These are phyloP conservation scores for Merluccius polli DNA, from an alignment of 2,797 vertebrate genomes.

Conservation along the genomic window DNA sequence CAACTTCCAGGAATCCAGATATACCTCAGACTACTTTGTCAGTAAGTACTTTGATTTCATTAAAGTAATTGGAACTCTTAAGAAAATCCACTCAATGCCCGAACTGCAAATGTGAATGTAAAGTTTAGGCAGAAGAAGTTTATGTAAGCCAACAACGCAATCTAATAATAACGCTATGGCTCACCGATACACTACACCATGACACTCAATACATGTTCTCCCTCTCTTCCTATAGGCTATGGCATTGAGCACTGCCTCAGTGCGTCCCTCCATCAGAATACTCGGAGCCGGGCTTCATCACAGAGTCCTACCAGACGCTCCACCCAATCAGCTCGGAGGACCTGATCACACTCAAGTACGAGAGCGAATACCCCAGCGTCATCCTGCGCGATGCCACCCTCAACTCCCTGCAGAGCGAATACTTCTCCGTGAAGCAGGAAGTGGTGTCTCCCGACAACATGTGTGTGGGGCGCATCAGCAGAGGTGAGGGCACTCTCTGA, in stretches of 20 bases:
- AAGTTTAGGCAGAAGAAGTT: neutral
- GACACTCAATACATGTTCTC: neutral
- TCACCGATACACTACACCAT: neutral
- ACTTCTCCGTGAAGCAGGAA: slow-evolving; percentile 96
- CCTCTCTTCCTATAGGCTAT: slow-evolving; percentile 76
- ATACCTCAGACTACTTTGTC: slow-evolving; percentile 97
- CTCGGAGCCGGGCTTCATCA: slow-evolving; percentile 99
- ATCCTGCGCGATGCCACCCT: slow-evolving; percentile 87
- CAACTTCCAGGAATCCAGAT: slow-evolving; percentile 91
- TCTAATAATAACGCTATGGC: neutral
- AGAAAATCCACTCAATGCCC: slow-evolving; percentile 8
- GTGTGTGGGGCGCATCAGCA: slow-evolving; percentile 94
- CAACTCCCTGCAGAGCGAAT: slow-evolving; percentile 88
- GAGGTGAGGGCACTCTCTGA: slow-evolving; percentile 77
- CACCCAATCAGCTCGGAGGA: slow-evolving; percentile 99
- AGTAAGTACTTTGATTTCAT: slow-evolving; percentile 81
- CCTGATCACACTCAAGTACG: slow-evolving; percentile 94
- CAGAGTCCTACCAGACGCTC: slow-evolving; percentile 98
- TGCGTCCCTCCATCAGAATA: slow-evolving; percentile 98
- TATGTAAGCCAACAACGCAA: neutral
- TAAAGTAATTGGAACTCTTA: slow-evolving; percentile 21
- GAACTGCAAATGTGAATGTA: slow-evolving; percentile 28
- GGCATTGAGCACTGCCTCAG: slow-evolving; percentile 98
- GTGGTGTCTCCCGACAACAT: slow-evolving; percentile 97
- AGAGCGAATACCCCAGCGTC: slow-evolving; percentile 88